A percentile compares a stretch with the other conserved stretches of the same genome.
Evolutionary conservation across 2,888 invertebrate genomes (phyloP).

Genomic region (Amorpha juglandis): DNA sequence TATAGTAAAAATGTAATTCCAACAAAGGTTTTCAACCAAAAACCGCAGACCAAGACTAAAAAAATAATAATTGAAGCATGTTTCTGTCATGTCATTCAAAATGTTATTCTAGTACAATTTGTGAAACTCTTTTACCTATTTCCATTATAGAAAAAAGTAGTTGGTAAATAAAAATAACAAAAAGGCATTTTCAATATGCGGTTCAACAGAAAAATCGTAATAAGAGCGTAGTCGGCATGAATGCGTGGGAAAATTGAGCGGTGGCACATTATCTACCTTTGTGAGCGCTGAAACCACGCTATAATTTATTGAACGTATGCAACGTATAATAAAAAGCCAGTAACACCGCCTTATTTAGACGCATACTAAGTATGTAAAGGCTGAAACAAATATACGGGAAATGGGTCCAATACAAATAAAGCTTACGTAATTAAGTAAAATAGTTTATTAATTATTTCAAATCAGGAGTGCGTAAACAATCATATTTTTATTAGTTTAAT

Average conservation of each 20-base stretch:
- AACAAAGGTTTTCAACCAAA: background rate
- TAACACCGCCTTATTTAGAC: background rate
- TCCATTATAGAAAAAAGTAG: background rate
- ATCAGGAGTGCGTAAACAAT: too few relatives aligned
- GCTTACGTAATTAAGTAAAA: too few relatives aligned
- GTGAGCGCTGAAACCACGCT: slow-evolving; percentile 30
- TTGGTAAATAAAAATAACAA: background rate
- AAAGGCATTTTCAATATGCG: background rate
- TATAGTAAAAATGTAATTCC: background rate
- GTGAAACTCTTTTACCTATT: background rate
- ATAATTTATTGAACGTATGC: slow-evolving; percentile 13
- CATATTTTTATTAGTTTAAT: too few relatives aligned
- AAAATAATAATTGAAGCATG: background rate
- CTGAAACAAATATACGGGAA: too few relatives aligned
- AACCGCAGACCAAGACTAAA: background rate
- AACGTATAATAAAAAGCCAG: background rate
- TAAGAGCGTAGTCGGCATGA: slow-evolving; percentile 30
- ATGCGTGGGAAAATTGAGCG: slow-evolving; percentile 46
- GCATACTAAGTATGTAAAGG: too few relatives aligned
- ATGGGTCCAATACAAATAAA: too few relatives aligned
- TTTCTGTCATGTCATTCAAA: too few relatives aligned
- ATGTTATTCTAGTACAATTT: background rate
- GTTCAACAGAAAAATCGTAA: slow-evolving; percentile 37
- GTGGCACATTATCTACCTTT: slow-evolving; percentile 41
- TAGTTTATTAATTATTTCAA: too few relatives aligned